phyloP scores from a whole-genome alignment of 2,113 vertebrate species.

The Naja naja region DNA sequence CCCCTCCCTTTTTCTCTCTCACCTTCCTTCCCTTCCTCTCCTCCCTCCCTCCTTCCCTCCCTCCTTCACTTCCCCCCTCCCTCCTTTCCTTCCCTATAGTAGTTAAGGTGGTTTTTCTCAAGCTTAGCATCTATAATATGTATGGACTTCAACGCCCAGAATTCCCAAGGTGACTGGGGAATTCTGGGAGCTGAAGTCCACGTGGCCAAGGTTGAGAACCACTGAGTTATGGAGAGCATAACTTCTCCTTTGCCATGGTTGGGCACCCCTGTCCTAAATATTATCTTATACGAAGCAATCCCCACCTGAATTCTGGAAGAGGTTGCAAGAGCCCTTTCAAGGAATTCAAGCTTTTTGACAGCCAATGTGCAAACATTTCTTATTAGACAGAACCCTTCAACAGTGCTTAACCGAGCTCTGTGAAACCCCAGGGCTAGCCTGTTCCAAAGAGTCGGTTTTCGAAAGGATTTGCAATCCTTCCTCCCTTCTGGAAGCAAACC shows the following conservation, averaged over 20 bases:
- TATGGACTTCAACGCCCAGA: neutral
- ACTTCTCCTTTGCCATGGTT: too few relatives aligned
- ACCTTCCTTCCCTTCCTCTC: too few relatives aligned
- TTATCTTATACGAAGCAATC: too few relatives aligned
- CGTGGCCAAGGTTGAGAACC: neutral
- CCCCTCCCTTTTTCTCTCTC: too few relatives aligned
- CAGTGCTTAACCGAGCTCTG: too few relatives aligned
- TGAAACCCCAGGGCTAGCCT: neutral
- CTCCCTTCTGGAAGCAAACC: neutral
- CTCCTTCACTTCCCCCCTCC: too few relatives aligned
- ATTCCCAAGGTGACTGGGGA: neutral
- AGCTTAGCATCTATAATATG: neutral
- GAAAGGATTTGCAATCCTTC: neutral
- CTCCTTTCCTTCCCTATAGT: too few relatives aligned
- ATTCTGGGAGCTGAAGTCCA: neutral
- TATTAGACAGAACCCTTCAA: neutral
- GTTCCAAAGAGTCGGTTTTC: neutral
- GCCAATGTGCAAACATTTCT: neutral
- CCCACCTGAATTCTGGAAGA: neutral
- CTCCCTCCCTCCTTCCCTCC: too few relatives aligned
- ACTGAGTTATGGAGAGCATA: neutral
- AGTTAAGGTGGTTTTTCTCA: neutral
- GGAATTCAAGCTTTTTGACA: neutral
- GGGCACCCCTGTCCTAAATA: too few relatives aligned
- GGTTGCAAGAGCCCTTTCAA: rapidly evolving